Evolutionary conservation across 2,888 invertebrate genomes (phyloP).

Genomic region (Falcaria lacertinaria): DNA sequence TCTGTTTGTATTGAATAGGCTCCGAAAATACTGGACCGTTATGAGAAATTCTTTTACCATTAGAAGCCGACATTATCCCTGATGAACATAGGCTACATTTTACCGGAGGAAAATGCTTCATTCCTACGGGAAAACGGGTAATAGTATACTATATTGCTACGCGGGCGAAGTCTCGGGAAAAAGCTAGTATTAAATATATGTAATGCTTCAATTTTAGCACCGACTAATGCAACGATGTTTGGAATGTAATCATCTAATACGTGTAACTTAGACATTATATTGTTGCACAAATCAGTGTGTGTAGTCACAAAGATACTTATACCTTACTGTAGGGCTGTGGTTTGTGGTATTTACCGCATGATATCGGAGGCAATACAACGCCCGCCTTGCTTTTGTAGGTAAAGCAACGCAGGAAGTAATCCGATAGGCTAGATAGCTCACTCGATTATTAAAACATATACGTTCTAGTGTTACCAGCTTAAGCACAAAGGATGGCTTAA

Average conservation of each 20-base stretch:
- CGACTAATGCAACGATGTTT: too few species aligned
- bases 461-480: background rate
- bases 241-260: background rate
- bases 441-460: background rate
- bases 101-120: too few species aligned
- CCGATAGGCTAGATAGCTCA: slow-evolving; percentile 18
- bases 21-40: too few species aligned
- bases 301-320: slow-evolving; percentile 8
- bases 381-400: slow-evolving; percentile 41
- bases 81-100: too few species aligned
- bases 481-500: background rate
- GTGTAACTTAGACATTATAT: background rate
- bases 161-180: too few species aligned
- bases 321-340: slow-evolving; percentile 48
- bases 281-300: background rate
- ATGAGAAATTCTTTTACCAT: too few species aligned
- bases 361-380: slow-evolving; percentile 57
- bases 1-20: too few species aligned
- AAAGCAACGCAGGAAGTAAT: slow-evolving; percentile 42
- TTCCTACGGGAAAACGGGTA: too few species aligned
- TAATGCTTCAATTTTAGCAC: too few species aligned
- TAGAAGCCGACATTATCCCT: too few species aligned
- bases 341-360: slow-evolving; percentile 53
- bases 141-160: too few species aligned
- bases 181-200: too few species aligned